These are phyloP conservation scores for Scatophagus argus DNA, from an alignment of 2,113 vertebrate genomes.

Conservation along the genomic window DNA sequence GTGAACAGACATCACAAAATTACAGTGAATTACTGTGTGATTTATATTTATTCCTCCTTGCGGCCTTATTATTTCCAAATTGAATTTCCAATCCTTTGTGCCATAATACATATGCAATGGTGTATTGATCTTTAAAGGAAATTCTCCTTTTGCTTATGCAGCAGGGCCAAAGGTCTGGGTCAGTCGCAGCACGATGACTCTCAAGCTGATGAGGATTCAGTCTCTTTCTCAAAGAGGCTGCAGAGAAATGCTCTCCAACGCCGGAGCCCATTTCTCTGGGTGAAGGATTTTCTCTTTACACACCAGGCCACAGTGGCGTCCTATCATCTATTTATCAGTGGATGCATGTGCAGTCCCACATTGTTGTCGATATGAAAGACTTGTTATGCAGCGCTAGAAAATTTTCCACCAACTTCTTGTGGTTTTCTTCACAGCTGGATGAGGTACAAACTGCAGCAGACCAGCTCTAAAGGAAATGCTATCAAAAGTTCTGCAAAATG, in stretches of 20 bases:
- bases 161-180: constrained; percentile 61
- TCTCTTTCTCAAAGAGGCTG: constrained; percentile 12
- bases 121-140: constrained; percentile 68
- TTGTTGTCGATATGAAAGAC: constrained; percentile 16
- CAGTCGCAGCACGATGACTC: constrained; percentile 36
- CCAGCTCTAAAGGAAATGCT: constrained; percentile 3
- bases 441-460: constrained; percentile 16
- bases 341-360: constrained; percentile 19
- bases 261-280: constrained; percentile 3
- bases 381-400: constrained; percentile 18
- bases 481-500: constrained; percentile 8
- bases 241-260: neutral
- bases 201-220: constrained; percentile 5
- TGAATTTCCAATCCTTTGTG: constrained; percentile 56
- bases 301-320: neutral
- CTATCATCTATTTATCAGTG: constrained; percentile 34
- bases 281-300: constrained; percentile 24
- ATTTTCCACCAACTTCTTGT: constrained; percentile 20
- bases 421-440: constrained; percentile 9
- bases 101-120: constrained; percentile 62
- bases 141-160: constrained; percentile 61
- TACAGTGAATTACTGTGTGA: constrained; percentile 43
- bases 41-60: constrained; percentile 35
- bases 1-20: constrained; percentile 22
- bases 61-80: constrained; percentile 54